phyloP scores from a whole-genome alignment of 2,113 vertebrate genomes.

The Rana temporaria region DNA sequence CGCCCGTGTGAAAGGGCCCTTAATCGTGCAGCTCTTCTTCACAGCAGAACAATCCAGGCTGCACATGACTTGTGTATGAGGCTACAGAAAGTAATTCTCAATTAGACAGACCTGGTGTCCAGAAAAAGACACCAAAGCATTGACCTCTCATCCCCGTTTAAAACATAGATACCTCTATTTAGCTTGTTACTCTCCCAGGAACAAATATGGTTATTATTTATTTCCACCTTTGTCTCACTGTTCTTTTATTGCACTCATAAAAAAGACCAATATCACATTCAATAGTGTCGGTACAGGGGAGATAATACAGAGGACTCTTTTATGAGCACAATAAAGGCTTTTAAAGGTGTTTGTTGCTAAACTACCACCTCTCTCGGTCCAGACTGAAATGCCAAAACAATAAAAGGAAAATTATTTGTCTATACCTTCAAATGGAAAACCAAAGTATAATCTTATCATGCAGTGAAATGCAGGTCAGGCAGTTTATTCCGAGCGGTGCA shows the following conservation, averaged over 20 bases:
- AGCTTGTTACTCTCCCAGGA: background rate
- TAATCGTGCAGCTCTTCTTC: too few species aligned
- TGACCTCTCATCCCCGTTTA: background rate
- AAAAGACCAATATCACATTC: background rate
- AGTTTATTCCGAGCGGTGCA: too few species aligned
- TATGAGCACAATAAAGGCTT: constrained; percentile 43
- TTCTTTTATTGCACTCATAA: constrained; percentile 19
- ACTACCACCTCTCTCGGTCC: constrained; percentile 19
- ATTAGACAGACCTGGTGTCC: too few species aligned
- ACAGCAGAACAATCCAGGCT: too few species aligned
- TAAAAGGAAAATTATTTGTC: constrained; percentile 45
- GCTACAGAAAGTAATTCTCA: too few species aligned
- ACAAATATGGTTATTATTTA: constrained; percentile 15
- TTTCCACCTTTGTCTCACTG: constrained; percentile 1
- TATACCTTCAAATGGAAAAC: constrained; percentile 27
- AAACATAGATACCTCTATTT: background rate
- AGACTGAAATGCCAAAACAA: constrained; percentile 33
- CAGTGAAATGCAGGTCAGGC: background rate
- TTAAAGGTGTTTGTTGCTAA: constrained; percentile 50
- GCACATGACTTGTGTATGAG: too few species aligned
- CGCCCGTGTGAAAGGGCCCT: too few species aligned
- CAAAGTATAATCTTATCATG: constrained; percentile 9
- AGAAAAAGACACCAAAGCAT: background rate
- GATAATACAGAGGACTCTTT: constrained; percentile 40
- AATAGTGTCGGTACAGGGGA: background rate